phyloP scores from a whole-genome alignment of 2,113 vertebrate genomes.

The Syngnathus floridae region DNA sequence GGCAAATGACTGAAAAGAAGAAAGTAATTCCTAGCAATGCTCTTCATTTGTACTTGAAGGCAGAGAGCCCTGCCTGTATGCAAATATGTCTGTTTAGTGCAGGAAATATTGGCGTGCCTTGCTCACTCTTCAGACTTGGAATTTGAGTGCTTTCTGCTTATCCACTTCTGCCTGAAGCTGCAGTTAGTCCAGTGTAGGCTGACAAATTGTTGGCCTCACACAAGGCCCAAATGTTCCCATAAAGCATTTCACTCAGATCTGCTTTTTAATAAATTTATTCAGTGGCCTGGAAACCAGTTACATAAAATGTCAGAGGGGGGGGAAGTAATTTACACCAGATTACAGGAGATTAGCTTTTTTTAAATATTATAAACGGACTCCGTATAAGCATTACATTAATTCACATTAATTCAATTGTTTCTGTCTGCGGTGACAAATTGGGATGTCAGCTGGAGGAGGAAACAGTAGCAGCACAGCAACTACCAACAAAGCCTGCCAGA shows the following conservation, averaged over 20 bases:
- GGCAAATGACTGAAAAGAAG: too few relatives aligned
- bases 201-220: conserved; percentile 20
- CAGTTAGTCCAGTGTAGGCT: conserved; percentile 6
- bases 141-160: conserved; percentile 20
- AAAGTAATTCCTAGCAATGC: too few relatives aligned
- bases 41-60: too few relatives aligned
- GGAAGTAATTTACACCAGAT: neutral
- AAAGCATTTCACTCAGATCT: conserved; percentile 16
- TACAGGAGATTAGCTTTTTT: conserved; percentile 1
- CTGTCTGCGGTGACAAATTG: neutral
- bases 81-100: neutral
- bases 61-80: neutral
- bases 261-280: conserved; percentile 16
- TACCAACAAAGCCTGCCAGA: conserved; percentile 24
- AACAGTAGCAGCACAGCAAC: conserved; percentile 35
- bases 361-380: neutral
- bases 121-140: conserved; percentile 13
- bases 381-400: neutral
- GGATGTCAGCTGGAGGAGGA: conserved; percentile 20
- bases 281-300: conserved; percentile 8
- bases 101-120: neutral
- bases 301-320: neutral
- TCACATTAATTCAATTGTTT: neutral
- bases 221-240: conserved; percentile 25
- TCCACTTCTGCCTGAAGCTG: conserved; percentile 19